These are phyloP conservation scores for Macroramphosus scolopax DNA, from an alignment of 2,797 vertebrate species.

Conservation along the genomic window DNA sequence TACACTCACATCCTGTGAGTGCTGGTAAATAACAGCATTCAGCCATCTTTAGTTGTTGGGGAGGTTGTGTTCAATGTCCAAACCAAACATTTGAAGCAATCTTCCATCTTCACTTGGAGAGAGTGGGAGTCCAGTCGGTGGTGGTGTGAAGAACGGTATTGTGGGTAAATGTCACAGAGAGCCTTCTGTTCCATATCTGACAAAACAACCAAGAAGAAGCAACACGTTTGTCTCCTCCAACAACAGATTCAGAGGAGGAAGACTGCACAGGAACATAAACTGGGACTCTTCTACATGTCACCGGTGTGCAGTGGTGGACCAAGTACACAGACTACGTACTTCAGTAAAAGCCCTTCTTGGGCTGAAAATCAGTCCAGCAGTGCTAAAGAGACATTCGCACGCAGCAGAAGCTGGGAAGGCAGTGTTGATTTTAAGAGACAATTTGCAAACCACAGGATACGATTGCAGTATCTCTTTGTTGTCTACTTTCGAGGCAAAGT, in stretches of 20 bases:
- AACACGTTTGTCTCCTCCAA: conserved; percentile 16
- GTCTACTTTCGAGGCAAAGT: too few species aligned
- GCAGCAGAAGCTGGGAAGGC: too few species aligned
- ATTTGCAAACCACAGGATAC: too few species aligned
- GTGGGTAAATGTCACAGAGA: conserved; percentile 80
- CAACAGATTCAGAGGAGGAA: conserved; percentile 6
- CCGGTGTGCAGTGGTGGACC: too few species aligned
- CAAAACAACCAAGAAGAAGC: conserved; percentile 52
- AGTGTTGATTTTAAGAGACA: too few species aligned
- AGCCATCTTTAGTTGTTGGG: conserved; percentile 48
- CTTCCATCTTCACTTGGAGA: conserved; percentile 54
- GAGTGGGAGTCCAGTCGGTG: conserved; percentile 79
- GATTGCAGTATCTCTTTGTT: too few species aligned
- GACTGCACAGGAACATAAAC: not conserved
- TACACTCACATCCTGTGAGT: conserved; percentile 33
- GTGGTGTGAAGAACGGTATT: conserved; percentile 79
- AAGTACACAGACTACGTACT: too few species aligned
- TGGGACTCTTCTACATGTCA: too few species aligned
- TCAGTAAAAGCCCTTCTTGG: too few species aligned
- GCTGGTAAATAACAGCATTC: conserved; percentile 32
- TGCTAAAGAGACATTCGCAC: too few species aligned
- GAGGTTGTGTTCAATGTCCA: conserved; percentile 41
- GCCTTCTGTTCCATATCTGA: conserved; percentile 77
- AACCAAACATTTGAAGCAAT: conserved; percentile 60
- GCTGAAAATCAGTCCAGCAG: too few species aligned